A percentile compares a stretch with the other conserved stretches of the same genome.
Conservation (phyloP, 2,888 invertebrate genomes). For the Holacanthella duospinosa region DNA sequence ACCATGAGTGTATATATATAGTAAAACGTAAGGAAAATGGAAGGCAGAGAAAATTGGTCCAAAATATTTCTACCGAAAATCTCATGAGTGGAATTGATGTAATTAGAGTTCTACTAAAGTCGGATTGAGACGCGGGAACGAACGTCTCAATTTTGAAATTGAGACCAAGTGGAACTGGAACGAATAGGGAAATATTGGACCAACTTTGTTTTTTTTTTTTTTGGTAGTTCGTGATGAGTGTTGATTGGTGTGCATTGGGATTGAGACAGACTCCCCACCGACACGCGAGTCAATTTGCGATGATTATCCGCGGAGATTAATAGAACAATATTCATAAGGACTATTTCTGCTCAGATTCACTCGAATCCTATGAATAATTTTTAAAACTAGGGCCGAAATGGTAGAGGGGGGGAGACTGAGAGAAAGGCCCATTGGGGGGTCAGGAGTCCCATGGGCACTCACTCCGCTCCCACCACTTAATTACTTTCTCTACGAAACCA, state of each 20-base stretch:
- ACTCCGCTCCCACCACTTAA: neutral
- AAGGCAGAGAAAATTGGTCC: too few relatives aligned
- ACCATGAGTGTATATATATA: too few relatives aligned
- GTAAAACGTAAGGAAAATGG: too few relatives aligned
- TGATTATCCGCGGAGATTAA: slow-evolving; percentile 25
- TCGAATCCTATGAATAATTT: neutral
- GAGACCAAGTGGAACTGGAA: neutral
- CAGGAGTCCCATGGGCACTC: neutral
- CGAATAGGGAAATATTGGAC: neutral
- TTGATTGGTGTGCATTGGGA: too few relatives aligned
- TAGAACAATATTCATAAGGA: slow-evolving; percentile 17
- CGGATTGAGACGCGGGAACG: too few relatives aligned
- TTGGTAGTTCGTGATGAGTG: too few relatives aligned
- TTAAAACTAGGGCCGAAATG: neutral
- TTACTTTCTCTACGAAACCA: neutral
- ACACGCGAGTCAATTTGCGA: slow-evolving; percentile 24
- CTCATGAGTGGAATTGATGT: too few relatives aligned
- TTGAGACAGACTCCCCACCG: slow-evolving; percentile 17
- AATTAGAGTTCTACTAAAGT: too few relatives aligned
- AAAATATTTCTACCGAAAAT: too few relatives aligned
- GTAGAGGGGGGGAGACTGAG: too few relatives aligned
- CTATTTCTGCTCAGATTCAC: neutral
- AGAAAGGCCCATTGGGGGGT: neutral
- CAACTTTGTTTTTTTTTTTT: neutral
- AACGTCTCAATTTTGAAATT: too few relatives aligned